phyloP scores from a whole-genome alignment of 2,888 invertebrate species.

The Galeopsomyia nigrocyanea region DNA sequence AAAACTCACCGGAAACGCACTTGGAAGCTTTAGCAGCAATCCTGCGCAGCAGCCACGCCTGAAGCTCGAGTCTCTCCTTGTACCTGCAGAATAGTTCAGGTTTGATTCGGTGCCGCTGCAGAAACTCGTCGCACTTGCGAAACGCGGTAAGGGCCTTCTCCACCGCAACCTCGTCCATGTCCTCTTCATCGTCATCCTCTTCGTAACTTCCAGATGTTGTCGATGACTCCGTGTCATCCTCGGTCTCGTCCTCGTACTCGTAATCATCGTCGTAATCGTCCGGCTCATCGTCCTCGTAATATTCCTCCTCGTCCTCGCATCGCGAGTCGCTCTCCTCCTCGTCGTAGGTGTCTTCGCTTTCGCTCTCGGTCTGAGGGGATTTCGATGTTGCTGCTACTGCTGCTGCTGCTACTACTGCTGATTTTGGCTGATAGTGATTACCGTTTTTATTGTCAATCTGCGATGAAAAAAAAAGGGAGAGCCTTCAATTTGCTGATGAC shows the following conservation, averaged over 20 bases:
- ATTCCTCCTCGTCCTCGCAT: constrained; percentile 34
- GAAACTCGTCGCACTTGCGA: constrained; percentile 75
- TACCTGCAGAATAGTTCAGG: constrained; percentile 85
- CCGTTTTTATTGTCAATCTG: constrained; percentile 5
- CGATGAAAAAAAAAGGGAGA: no score
- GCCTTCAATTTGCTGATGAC: no score
- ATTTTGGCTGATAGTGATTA: neutral
- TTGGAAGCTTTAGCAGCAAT: constrained; percentile 54
- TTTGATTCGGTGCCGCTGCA: constrained; percentile 77
- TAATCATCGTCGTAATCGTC: constrained; percentile 31
- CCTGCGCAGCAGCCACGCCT: constrained; percentile 61
- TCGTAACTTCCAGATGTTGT: constrained; percentile 29
- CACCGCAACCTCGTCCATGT: constrained; percentile 60
- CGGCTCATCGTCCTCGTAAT: neutral
- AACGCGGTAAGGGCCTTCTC: constrained; percentile 69
- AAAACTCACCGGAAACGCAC: constrained; percentile 57
- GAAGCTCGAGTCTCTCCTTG: constrained; percentile 69
- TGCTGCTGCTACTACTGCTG: constrained; percentile 8
- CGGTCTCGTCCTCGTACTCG: constrained; percentile 57
- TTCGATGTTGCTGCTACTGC: neutral
- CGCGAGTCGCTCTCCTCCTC: constrained; percentile 20
- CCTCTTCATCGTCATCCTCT: constrained; percentile 45
- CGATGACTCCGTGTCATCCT: constrained; percentile 69
- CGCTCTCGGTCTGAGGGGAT: constrained; percentile 20
- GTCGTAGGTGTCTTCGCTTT: constrained; percentile 36